Base-by-base conservation (phyloP, 2,797 vertebrate genomes). In the Sebastes melanostomus region DNA sequence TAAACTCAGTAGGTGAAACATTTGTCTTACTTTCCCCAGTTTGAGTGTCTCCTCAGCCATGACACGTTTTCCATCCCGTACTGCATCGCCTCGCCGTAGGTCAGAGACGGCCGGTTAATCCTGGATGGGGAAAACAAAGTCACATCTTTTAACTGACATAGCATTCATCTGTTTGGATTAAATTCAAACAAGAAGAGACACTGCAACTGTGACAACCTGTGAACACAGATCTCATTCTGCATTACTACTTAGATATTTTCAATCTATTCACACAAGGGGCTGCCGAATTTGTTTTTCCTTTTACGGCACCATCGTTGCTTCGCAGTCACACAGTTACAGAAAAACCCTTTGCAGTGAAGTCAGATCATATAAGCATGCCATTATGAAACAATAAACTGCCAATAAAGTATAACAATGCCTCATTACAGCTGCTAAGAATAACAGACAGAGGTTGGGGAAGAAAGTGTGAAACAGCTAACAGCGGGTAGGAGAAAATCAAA, bases 1-100 rank as follows among this genome's bases (percentile, higher is more conserved):
- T 3, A 8, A 60, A 54, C 25, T 27, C 3, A n/a, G 13, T 0
- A 29, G 8, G 1, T 22, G 1, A 38, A 55, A 34, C 3, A 1
- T 10, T 7, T 6, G 12, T 69, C 86, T 81, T 96, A 99, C 98
- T 97, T 98, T 93, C 98, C 98, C 97, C 96, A 97, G 9, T 91
- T 8, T 0, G 98, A 96, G 6, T 97, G 95, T 80, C 94, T 96
- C 84, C 96, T 95, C 76, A 99, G 90, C 95, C 97, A 98, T 0
- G 96, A 70, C 0, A 93, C 93, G 2, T 97, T 96, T 77, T 99
- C 98, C 92, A 99, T 96, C 24, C 97, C 96, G 0, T 96, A 95
- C 96, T 97, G 95, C 95, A 98, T 83, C 0, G 94, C 93, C 24
- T 97, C 97, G 5, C 98, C 98, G 1, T 99, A 99, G 54, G 96